These are phyloP conservation scores for Microctenopoma stevenorrisi DNA, from an alignment of 2,797 vertebrate species.

Conservation along the genomic window DNA sequence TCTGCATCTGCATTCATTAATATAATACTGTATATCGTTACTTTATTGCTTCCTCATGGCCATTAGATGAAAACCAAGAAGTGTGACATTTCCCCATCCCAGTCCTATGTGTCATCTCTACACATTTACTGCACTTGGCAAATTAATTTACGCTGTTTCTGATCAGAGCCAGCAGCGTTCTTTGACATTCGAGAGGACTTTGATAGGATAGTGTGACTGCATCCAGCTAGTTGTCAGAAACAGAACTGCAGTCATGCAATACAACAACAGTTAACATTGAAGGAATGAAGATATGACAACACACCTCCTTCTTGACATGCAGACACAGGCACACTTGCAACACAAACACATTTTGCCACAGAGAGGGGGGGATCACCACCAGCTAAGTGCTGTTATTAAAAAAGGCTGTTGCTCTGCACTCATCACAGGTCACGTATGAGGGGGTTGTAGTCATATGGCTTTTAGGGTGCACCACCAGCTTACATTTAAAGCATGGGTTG, in stretches of 20 bases:
- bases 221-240: background rate
- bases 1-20: slow-evolving; percentile 27
- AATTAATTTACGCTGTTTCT: slow-evolving; percentile 19
- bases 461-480: background rate
- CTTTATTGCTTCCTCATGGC: slow-evolving; percentile 1
- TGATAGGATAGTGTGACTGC: background rate
- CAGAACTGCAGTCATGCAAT: background rate
- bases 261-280: background rate
- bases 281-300: slow-evolving; percentile 13
- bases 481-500: background rate
- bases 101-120: background rate
- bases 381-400: slow-evolving; percentile 32
- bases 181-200: background rate
- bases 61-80: slow-evolving; percentile 15
- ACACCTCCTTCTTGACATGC: slow-evolving; percentile 25
- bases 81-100: slow-evolving; percentile 22
- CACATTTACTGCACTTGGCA: slow-evolving; percentile 1
- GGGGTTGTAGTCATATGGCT: too few species aligned
- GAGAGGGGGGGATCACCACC: slow-evolving; percentile 41
- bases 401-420: background rate
- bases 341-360: slow-evolving; percentile 21
- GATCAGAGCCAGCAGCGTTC: slow-evolving; percentile 9
- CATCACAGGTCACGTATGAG: too few species aligned
- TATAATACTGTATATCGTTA: slow-evolving; percentile 19
- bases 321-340: slow-evolving; percentile 21